Conservation (phyloP, 1,140 invertebrate genomes). For the Drosophila neocordata region DNA sequence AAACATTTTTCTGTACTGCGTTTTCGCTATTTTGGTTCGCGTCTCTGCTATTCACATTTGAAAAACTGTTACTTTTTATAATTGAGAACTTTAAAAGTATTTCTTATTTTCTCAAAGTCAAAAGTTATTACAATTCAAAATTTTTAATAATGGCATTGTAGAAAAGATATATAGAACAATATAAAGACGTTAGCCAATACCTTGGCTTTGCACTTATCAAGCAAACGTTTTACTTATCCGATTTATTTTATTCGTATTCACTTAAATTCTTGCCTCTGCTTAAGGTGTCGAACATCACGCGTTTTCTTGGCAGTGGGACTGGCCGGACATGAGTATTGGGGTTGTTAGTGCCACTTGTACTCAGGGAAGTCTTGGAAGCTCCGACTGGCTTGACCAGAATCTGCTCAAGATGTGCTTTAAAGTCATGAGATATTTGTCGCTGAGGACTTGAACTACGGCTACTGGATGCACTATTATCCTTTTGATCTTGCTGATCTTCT, state of each 20-base stretch:
- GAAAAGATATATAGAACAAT: too few species aligned
- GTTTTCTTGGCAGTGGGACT: constrained; percentile 70
- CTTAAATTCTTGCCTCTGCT: constrained; percentile 32
- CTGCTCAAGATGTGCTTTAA: constrained; percentile 64
- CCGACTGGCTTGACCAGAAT: constrained; percentile 64
- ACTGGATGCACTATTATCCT: constrained; percentile 5
- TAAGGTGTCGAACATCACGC: constrained; percentile 74
- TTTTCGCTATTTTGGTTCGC: too few species aligned
- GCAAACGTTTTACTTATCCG: too few species aligned
- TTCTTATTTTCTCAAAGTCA: too few species aligned
- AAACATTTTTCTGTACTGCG: too few species aligned
- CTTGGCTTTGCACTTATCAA: too few species aligned
- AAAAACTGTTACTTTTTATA: too few species aligned
- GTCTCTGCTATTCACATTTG: too few species aligned
- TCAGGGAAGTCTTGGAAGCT: constrained; percentile 25
- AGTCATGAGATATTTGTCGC: constrained; percentile 29
- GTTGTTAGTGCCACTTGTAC: neutral
- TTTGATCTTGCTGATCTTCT: neutral
- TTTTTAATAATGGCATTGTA: too few species aligned
- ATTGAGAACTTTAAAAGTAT: too few species aligned
- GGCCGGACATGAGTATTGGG: constrained; percentile 24
- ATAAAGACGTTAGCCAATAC: too few species aligned
- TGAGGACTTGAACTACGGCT: constrained; percentile 41
- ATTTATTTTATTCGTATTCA: constrained; percentile 21
- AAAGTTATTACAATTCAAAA: too few species aligned